Base-by-base conservation (phyloP, 2,113 vertebrate genomes). In the Bos taurus region DNA sequence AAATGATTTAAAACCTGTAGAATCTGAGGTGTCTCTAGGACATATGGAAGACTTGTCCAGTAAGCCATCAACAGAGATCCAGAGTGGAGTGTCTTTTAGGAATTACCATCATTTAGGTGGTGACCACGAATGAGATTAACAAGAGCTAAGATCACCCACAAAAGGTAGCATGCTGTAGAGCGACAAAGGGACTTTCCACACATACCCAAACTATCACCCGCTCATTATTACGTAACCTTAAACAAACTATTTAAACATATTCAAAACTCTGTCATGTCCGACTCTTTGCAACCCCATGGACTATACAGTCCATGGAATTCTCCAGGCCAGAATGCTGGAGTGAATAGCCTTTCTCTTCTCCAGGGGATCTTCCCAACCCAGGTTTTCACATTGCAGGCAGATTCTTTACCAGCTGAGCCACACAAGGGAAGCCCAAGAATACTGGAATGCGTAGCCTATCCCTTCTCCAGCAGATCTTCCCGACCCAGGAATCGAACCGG, bases 101-200 rank as follows among this genome's bases (percentile, higher is more conserved):
- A 89, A 85, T 46, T 25, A 59, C 19, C 19, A 15, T 71, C 78
- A 50, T n/a, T 83, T 43, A 48, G 23, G 78, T 17, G 15, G 64
- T 88, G 16, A 9, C 50, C 33, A 50, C 1, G 3, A 40, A 40
- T 82, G 40, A 91, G 54, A 74, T 54, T 54, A 94, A n/a, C 57
- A 82, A 97, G 33, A 92, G 48, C 26, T 80, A 71, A 95, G 60
- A 62, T 82, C 54, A 83, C 36, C 71, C 87, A 96, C 59, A 74
- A 89, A 78, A 89, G 7, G 43, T 1, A 54, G 54, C 74, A 46
- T 25, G 10, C 57, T 90, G 4, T 54, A 54, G 54, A 93, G 36
- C 4, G 46, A 92, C 86, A 21, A 12, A n/a, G 26, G 28, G 77
- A n/a, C 83, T 95, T 62, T 57, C 21, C 46, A 43, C 23, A 19